Base-by-base conservation (phyloP, 2,888 invertebrate genomes). In the Parnassius orleans region DNA sequence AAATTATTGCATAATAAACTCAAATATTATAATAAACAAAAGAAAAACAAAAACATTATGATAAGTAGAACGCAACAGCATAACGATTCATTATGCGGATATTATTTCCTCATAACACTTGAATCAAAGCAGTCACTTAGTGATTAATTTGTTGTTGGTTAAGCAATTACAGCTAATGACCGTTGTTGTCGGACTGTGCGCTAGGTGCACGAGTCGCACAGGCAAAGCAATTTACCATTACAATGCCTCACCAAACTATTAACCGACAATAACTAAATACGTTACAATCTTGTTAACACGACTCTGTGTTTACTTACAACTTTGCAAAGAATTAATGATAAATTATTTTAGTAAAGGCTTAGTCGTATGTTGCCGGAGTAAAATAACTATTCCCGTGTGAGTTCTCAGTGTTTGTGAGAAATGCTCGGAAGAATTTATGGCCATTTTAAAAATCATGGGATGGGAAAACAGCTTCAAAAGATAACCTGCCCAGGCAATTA, bases 111-210 rank as follows among this genome's bases (percentile, higher is more conserved):
- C 68, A 74, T 78, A 80, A 80, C 80, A 73, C 69, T 73, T 71
- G 74, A 83, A 84, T 83, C 79, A 74, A 69, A 74, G 76, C 81
- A 84, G 87, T 86, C 87, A 81, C 79, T 84, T 82, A 80, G 81
- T 87, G 83, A 88, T 88, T 87, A 86, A 87, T 87, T 81, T 73
- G 83, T 83, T 81, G 83, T 79, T 78, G 74, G 79, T 78, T 69
- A 72, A 78, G 83, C 82, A 86, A 88, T 89, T 88, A 88, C 74
- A 73, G 76, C 70, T 83, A 86, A 85, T 82, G 79, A 79, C 76
- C 74, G 83, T 74, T 79, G 80, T 80, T 69, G 70, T 67, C 72
- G 60, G 73, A 69, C 70, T 69, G 71, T 68, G 65, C 14, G 48
- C 33, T 33, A 33, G 33, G 71, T 68, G 3, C 14, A 48, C 9